phyloP scores from a whole-genome alignment of 2,888 invertebrate species.

The Stenolophus ochropezus region DNA sequence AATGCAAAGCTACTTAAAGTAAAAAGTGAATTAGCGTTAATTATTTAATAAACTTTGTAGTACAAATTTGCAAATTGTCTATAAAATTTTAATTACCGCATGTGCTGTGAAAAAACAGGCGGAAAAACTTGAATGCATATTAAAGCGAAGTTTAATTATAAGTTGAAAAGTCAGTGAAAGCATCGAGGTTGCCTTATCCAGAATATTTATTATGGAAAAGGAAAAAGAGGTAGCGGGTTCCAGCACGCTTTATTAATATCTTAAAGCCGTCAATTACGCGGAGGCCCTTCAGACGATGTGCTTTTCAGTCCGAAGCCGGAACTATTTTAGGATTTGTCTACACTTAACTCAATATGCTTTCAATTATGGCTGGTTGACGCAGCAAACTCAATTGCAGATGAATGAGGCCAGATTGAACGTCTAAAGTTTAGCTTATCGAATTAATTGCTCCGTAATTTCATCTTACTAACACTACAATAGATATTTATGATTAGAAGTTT shows the following conservation, averaged over 20 bases:
- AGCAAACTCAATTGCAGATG: neutral
- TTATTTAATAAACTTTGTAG: slow-evolving; percentile 6
- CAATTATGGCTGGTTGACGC: neutral
- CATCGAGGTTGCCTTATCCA: neutral
- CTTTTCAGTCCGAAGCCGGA: no score
- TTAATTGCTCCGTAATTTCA: no score
- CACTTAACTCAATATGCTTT: neutral
- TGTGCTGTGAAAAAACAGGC: neutral
- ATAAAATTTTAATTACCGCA: slow-evolving; percentile 13
- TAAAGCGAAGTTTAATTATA: slow-evolving; percentile 19
- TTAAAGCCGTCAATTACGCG: neutral
- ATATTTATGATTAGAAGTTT: no score
- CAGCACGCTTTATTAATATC: slow-evolving; percentile 2
- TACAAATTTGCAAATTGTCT: slow-evolving; percentile 10
- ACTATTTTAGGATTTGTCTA: neutral
- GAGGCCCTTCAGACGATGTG: neutral
- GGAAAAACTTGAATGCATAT: slow-evolving; percentile 19
- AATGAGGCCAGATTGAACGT: no score
- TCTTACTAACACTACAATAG: no score
- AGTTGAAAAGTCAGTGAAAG: slow-evolving; percentile 21
- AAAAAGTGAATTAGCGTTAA: neutral
- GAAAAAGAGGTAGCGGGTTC: neutral
- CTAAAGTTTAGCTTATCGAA: no score
- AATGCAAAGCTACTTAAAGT: neutral
- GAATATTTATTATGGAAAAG: slow-evolving; percentile 22